Evolutionary conservation across 2,797 vertebrate species (phyloP), one percentile per base, ranked within the genome.

Genomic region (Sternarchorhynchus goeldii): DNA sequence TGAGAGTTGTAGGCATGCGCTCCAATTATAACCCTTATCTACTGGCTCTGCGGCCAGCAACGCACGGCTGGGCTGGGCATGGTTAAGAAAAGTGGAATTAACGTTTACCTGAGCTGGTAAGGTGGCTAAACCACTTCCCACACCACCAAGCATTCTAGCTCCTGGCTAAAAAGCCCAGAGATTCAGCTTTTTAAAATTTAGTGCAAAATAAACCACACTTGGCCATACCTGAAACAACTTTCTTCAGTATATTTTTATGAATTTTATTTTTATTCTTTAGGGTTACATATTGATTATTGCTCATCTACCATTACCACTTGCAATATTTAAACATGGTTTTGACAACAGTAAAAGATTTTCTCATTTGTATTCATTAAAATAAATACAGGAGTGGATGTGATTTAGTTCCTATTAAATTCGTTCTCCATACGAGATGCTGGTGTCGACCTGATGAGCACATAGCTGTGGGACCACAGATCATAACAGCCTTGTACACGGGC

Each of bases 251-350:
- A 71, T 70, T 64, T 63, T 81, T 72, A 73, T 83, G 60, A 73
- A 65, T 82, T 90, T 91, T 82, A 84, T 90, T 88, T 97, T 95
- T 96, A 95, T 95, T 96, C 86, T 90, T 95, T 90, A 90, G 91
- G 93, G 95, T 96, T 96, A 97, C 96, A 98, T 93, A 94, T 92
- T 93, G 87, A 92, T 98, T 99, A 98, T 98, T 98, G 96, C 96
- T 98, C 94, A 93, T 96, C 95, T 96, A 98, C 93, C 91, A 94
- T 94, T 93, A 95, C 95, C 94, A 97, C 93, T 96, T 94, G 89
- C 89, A 94, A 96, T 95, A 95, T 93, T 95, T 93, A 93, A 95
- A 95, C 90, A 95, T 88, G 90, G 85, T 91, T 91, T 91, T 89
- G 88, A 95, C 92, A 94, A 86, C 84, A 89, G 86, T 82, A 90